Base-by-base conservation (phyloP, 2,888 invertebrate species). In the Elaeidobius kamerunicus region DNA sequence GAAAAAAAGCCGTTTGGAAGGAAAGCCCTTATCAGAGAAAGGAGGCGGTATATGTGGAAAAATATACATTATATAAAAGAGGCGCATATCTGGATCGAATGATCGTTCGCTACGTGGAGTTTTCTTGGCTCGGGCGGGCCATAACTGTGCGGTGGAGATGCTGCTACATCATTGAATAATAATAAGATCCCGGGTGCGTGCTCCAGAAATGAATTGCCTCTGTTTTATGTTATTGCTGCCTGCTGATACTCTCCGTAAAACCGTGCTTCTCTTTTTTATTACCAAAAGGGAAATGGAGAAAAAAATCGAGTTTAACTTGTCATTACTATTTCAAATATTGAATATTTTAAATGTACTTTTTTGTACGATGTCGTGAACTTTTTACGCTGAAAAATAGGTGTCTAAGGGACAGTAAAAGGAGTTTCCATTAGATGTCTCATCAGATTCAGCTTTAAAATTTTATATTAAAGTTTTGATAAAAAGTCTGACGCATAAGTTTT, bases 151-250 rank as follows among this genome's bases (percentile, higher is more conserved):
- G 57, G 51, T 49, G 34, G 41, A 49, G 56, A 50, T 53, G 54
- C 68, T 63, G 66, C 67, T 70, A 72, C 72, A 71, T 71, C 73
- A 73, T 73, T 72, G 73, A 73, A 73, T 73, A 72, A 70, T 73
- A 73, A 73, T 73, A 73, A 73, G 72, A 69, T 69, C 69, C 66
- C 66, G 61, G 62, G 68, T 69, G 69, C 68, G 70, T 71, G 67
- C 38, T 50, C 39, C 39, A 53, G 53, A 57, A 57, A 57, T 57
- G 57, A 57, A 57, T 57, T 57, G 57, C 57, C 46, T 42, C 51
- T 43, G 53, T 57, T 53, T 57, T 57, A 54, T 54, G 54, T 49
- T 52, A 56, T 49, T 45, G 52, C 47, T 44, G 43, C 47, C 38
- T 14, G 32, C 35, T 52, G 52, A 41, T 43, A 38, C 38, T 17